Percentiles rank a stretch among this genome's conserved stretches.
Evolutionary conservation across 2,113 vertebrate species (phyloP).

Genomic region (Eolophus roseicapilla): DNA sequence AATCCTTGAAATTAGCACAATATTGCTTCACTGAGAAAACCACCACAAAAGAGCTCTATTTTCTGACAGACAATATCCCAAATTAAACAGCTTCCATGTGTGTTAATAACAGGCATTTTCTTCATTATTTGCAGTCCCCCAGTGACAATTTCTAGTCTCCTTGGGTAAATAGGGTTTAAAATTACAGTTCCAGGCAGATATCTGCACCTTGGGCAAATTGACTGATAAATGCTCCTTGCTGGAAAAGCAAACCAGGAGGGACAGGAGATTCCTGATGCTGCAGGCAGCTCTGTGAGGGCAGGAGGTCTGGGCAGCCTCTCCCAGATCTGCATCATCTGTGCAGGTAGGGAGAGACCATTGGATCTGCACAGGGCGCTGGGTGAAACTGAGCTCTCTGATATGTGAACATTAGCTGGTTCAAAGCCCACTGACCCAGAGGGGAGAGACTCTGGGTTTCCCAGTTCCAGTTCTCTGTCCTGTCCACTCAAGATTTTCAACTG

Average conservation of each 20-base stretch:
- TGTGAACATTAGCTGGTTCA: neutral
- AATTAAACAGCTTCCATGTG: constrained; percentile 48
- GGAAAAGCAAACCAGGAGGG: neutral
- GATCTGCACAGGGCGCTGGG: neutral
- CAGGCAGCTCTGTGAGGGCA: neutral
- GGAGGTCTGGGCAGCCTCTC: neutral
- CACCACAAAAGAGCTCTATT: neutral
- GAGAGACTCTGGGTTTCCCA: accelerated
- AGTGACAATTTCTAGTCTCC: constrained; percentile 25
- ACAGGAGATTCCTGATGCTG: neutral
- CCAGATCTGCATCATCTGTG: accelerated
- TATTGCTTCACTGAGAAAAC: neutral
- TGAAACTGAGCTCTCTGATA: neutral
- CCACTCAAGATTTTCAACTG: neutral
- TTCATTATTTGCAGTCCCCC: constrained; percentile 54
- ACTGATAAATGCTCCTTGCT: neutral
- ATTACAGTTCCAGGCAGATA: constrained; percentile 43
- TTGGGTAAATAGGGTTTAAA: constrained; percentile 28
- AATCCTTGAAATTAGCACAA: neutral
- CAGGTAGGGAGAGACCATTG: neutral
- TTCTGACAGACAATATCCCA: constrained; percentile 37
- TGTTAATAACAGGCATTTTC: constrained; percentile 47
- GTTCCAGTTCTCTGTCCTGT: neutral
- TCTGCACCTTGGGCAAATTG: neutral
- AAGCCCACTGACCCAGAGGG: neutral